Percentiles rank a stretch among this genome's conserved stretches.
Conservation (phyloP, 2,888 invertebrate species). For the Troides oblongomaculatus region DNA sequence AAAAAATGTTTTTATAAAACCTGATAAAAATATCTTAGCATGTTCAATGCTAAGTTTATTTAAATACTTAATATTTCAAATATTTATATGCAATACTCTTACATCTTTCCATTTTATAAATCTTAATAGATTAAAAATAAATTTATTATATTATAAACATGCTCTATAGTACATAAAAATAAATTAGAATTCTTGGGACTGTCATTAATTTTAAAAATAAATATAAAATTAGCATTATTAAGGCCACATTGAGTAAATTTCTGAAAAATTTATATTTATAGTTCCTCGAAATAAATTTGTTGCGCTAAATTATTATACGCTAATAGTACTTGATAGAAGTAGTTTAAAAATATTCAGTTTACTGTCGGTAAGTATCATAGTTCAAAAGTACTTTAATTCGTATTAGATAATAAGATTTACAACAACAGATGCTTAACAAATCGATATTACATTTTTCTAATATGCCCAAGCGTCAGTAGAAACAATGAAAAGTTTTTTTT, state of each 20-base stretch:
- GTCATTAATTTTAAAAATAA: neutral
- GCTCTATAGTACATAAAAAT: too few relatives aligned
- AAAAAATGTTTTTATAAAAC: too few relatives aligned
- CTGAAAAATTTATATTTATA: neutral
- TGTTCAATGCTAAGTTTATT: too few relatives aligned
- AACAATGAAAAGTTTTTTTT: constrained; percentile 70
- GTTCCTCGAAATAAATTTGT: neutral
- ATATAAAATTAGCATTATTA: neutral
- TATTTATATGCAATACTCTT: too few relatives aligned
- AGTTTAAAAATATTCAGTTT: neutral
- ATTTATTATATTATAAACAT: too few relatives aligned
- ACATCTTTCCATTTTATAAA: too few relatives aligned
- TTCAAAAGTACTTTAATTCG: neutral
- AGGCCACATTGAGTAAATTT: neutral
- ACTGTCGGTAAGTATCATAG: constrained; percentile 5
- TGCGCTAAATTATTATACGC: neutral
- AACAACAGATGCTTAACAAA: constrained; percentile 34
- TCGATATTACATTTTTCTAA: constrained; percentile 54
- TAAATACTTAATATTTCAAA: too few relatives aligned
- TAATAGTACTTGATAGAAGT: neutral
- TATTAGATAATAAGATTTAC: constrained; percentile 13
- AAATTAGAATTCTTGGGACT: too few relatives aligned
- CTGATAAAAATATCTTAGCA: too few relatives aligned
- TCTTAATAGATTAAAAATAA: too few relatives aligned
- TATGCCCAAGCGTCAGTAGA: constrained; percentile 54